These are phyloP conservation scores for Trigoniulus corallinus DNA, from an alignment of 1,140 invertebrate species.

Conservation along the genomic window DNA sequence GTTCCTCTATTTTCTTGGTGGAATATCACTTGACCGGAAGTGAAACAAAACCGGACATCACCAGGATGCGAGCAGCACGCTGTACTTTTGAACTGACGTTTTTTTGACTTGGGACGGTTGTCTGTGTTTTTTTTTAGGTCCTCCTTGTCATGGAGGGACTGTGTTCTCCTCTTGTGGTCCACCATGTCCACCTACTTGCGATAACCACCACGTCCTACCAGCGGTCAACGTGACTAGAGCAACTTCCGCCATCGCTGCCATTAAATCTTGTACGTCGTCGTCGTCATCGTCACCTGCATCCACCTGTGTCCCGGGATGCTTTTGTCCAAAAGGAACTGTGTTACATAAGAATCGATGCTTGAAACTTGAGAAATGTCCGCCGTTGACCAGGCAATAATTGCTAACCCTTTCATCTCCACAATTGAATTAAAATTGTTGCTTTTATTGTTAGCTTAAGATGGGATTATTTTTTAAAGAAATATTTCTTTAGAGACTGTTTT, in stretches of 20 bases:
- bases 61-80: too few relatives aligned
- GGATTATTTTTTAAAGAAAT: too few relatives aligned
- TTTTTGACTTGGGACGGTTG: background rate
- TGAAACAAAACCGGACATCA: background rate
- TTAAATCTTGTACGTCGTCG: too few relatives aligned
- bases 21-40: background rate
- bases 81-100: background rate
- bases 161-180: constrained; percentile 19
- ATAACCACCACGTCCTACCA: constrained; percentile 9
- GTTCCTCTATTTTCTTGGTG: background rate
- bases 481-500: too few relatives aligned
- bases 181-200: constrained; percentile 22
- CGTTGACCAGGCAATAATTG: too few relatives aligned
- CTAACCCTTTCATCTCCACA: too few relatives aligned
- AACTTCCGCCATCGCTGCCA: too few relatives aligned
- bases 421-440: too few relatives aligned
- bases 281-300: background rate
- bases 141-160: constrained; percentile 20
- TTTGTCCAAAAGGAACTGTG: constrained; percentile 21
- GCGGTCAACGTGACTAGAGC: constrained; percentile 19
- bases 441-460: too few relatives aligned
- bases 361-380: constrained; percentile 19
- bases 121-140: constrained; percentile 5
- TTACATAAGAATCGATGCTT: constrained; percentile 23
- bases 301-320: constrained; percentile 22